Evolutionary conservation across 1,140 invertebrate genomes (phyloP).

Genomic region (Galleria mellonella): DNA sequence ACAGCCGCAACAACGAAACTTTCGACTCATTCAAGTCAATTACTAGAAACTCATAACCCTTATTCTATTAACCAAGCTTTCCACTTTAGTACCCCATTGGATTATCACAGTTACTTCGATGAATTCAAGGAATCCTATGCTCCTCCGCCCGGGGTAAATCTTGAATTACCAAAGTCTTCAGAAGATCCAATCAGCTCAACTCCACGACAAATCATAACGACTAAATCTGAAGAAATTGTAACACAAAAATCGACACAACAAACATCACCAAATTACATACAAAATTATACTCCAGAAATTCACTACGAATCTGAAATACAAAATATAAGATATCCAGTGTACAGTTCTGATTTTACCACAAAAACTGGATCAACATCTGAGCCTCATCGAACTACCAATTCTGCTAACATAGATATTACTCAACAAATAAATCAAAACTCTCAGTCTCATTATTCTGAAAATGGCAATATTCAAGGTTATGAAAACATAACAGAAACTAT

Average conservation of each 20-base stretch:
- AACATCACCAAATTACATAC: slow-evolving; percentile 37
- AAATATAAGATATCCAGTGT: slow-evolving; percentile 31
- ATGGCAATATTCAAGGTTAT: slow-evolving; percentile 18
- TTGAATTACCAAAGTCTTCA: slow-evolving; percentile 9
- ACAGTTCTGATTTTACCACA: slow-evolving; percentile 34
- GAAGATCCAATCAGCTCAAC: slow-evolving; percentile 8
- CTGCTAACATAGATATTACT: slow-evolving; percentile 4
- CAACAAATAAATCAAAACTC: slow-evolving; percentile 6
- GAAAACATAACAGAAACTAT: slow-evolving; percentile 24
- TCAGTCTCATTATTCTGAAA: slow-evolving; percentile 15
- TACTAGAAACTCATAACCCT: slow-evolving; percentile 65
- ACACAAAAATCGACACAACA: slow-evolving; percentile 28
- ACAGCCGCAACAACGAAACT: slow-evolving; percentile 36
- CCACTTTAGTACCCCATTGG: slow-evolving; percentile 61
- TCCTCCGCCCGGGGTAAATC: slow-evolving; percentile 21
- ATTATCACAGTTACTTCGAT: slow-evolving; percentile 59
- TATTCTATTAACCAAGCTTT: slow-evolving; percentile 69
- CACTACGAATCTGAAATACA: slow-evolving; percentile 47
- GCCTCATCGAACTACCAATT: slow-evolving; percentile 9
- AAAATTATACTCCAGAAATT: slow-evolving; percentile 54
- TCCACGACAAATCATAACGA: slow-evolving; percentile 13
- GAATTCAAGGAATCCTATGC: slow-evolving; percentile 49
- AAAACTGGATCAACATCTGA: slow-evolving; percentile 18
- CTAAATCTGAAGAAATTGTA: slow-evolving; percentile 20
- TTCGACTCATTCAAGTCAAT: slow-evolving; percentile 45